Base-by-base conservation (phyloP, 2,797 vertebrate genomes). In the Neosilurus mollespiculum region DNA sequence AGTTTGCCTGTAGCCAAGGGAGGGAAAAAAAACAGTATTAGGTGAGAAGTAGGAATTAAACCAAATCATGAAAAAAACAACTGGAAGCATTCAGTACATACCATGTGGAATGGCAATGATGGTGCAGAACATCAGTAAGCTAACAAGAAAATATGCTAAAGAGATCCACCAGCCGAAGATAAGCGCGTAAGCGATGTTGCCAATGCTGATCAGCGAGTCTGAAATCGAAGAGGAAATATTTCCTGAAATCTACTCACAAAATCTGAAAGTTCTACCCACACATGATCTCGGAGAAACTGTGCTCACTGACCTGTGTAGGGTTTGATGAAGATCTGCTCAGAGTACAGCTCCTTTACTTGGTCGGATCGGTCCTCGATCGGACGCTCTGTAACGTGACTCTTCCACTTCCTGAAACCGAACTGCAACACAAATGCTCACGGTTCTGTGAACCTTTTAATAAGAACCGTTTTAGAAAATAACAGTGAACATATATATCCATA, bases 321-420 rank as follows among this genome's bases (percentile, higher is more conserved):
- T 80, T 93, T 95, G 30, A 96, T 73, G 14, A 93, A 64, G 0
- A 93, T 96, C 24, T 97, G 94, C 53, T 97, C 95, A 0, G 94
- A 96, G 90, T 97, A 93, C 53, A 97, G 94, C 85, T 96, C 95
- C 86, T 94, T 96, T 87, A 96, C 92, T 0, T 95, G 91, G 15
- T 97, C 95, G 0, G 97, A 97, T 0, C 96, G 87, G 66, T 93
- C 94, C 88, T 96, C 95, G 89, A 96, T 96, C 0, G 96, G 96
- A 64, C 95, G 92, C 6, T 90, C 95, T 0, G 97, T 97, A 82
- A 97, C 95, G 0, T 97, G 97, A 81, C 96, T 96, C 91, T 97
- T 97, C 96, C 96, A 97, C 80, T 97, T 98, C 91, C 96, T 95
- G 89, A 97, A 98, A 84, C 97, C 96, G 88, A 97, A 97, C 96